Percentiles rank a stretch among this genome's conserved stretches.
Evolutionary conservation across 2,888 invertebrate genomes (phyloP).

Genomic region (Lasius fuliginosus): DNA sequence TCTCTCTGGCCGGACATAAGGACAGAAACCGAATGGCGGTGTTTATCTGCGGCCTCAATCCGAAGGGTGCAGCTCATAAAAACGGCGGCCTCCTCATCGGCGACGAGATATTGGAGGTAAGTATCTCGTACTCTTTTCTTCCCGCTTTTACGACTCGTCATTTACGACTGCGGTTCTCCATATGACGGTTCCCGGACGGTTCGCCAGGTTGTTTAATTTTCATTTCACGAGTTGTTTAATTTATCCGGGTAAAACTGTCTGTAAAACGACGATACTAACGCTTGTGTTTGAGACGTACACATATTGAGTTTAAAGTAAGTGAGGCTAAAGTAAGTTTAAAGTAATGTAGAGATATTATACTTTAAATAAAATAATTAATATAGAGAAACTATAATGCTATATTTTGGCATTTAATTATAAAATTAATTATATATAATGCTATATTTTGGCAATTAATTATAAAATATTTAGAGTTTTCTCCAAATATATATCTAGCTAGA

Average conservation of each 20-base stretch:
- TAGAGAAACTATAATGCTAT: too few species aligned
- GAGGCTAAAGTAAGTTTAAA: background rate
- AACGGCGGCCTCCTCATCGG: conserved; percentile 94
- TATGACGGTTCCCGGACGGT: background rate
- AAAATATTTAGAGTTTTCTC: background rate
- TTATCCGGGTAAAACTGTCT: conserved; percentile 26
- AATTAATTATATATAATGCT: too few species aligned
- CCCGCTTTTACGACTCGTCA: conserved; percentile 23
- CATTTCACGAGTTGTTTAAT: conserved; percentile 27
- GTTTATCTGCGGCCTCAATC: conserved; percentile 98
- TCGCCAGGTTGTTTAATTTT: conserved; percentile 38
- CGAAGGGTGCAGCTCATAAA: conserved; percentile 93
- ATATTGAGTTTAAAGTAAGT: background rate
- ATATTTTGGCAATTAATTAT: background rate
- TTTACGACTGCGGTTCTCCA: conserved; percentile 38
- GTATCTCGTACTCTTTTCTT: background rate
- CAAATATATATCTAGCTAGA: background rate
- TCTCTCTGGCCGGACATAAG: conserved; percentile 97
- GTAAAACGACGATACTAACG: background rate
- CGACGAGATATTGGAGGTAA: conserved; percentile 97
- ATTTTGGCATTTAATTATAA: background rate
- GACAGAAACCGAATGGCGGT: conserved; percentile 98
- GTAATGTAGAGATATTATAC: background rate
- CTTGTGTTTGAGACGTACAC: background rate
- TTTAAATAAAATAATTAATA: conserved; percentile 4